Evolutionary conservation across 2,888 invertebrate species (phyloP).

Genomic region (Herminia tarsipennalis): DNA sequence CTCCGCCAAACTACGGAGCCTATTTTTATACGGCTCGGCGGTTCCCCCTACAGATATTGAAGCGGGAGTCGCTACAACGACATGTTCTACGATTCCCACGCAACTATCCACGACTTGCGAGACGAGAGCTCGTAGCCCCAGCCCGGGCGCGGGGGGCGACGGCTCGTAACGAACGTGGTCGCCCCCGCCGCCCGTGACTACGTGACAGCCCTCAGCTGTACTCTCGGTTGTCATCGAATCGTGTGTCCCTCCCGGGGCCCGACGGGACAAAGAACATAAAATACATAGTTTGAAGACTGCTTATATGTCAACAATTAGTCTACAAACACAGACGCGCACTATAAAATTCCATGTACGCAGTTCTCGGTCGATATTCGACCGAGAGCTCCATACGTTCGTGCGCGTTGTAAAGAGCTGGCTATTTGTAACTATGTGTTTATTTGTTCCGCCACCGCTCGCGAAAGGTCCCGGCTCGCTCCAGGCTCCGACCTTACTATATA

Average conservation of each 20-base stretch:
- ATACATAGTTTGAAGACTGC: no score
- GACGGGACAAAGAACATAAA: conserved; percentile 8
- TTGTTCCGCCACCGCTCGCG: no score
- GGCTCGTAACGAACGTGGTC: conserved; percentile 43
- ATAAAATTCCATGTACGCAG: no score
- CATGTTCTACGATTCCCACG: conserved; percentile 14
- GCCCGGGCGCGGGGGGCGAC: conserved; percentile 9
- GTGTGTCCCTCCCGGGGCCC: conserved; percentile 12
- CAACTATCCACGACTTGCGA: conserved; percentile 26
- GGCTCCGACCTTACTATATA: conserved; percentile 17
- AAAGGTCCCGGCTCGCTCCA: no score
- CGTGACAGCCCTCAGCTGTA: neutral
- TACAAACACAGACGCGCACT: no score
- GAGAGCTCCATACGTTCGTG: no score
- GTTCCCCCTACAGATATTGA: conserved; percentile 66
- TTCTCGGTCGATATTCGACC: no score
- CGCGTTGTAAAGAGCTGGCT: no score
- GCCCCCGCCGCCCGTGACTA: neutral
- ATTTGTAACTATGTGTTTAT: no score
- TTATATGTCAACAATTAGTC: no score
- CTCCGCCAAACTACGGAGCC: conserved; percentile 64
- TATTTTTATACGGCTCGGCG: conserved; percentile 76
- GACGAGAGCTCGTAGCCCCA: conserved; percentile 16
- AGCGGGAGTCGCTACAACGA: conserved; percentile 46
- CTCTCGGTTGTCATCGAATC: conserved; percentile 4